These are phyloP conservation scores for Polydrusus cervinus DNA, from an alignment of 2,888 invertebrate genomes.

Conservation along the genomic window DNA sequence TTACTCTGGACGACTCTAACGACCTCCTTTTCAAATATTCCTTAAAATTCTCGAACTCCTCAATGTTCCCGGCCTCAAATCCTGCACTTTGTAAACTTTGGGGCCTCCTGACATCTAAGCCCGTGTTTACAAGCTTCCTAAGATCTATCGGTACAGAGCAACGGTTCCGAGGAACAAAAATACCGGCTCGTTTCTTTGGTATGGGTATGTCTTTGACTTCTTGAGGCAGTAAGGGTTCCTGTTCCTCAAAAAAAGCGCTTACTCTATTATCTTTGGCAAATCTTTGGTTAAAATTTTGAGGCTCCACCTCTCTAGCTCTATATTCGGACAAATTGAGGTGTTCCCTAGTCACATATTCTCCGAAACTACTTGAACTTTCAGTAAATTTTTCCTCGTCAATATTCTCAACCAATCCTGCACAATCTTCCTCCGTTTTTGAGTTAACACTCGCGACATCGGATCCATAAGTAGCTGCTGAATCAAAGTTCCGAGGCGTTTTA, in stretches of 20 bases:
- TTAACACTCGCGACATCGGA: constrained; percentile 4
- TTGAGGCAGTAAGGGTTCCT: constrained; percentile 32
- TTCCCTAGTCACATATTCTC: constrained; percentile 26
- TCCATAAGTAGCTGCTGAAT: not conserved
- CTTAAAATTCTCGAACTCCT: constrained; percentile 11
- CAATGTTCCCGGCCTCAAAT: not conserved
- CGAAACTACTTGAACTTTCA: constrained; percentile 52
- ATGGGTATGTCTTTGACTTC: constrained; percentile 42
- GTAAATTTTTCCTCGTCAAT: constrained; percentile 36
- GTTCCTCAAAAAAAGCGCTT: constrained; percentile 44
- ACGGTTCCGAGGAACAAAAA: constrained; percentile 16
- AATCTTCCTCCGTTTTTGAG: constrained; percentile 27
- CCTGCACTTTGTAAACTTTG: constrained; percentile 32
- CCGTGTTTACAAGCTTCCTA: too few relatives aligned
- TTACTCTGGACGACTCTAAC: not conserved
- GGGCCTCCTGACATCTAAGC: constrained; percentile 8
- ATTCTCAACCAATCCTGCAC: not conserved
- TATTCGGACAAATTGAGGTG: not conserved
- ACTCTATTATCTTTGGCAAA: constrained; percentile 38
- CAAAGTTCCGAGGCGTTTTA: not conserved
- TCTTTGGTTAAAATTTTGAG: constrained; percentile 34
- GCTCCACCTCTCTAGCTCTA: not conserved
- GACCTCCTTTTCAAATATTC: not conserved
- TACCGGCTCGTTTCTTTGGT: constrained; percentile 31
- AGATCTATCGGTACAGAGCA: constrained; percentile 42